Conservation (phyloP, 1,140 invertebrate species). For the Anoplolepis gracilipes region DNA sequence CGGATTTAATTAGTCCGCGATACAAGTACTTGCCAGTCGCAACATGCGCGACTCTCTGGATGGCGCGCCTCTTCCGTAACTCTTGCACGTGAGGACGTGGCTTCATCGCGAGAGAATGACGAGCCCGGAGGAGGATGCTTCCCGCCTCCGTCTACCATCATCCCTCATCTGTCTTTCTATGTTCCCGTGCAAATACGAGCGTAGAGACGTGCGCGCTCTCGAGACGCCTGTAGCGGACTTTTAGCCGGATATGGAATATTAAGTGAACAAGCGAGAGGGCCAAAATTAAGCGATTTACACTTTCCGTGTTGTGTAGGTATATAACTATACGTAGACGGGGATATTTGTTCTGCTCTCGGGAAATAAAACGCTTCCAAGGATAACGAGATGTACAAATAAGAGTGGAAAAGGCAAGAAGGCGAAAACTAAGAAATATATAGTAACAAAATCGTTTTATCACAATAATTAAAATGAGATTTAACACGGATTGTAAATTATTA, state of each 20-base stretch:
- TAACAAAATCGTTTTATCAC: neutral
- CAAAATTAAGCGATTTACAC: constrained; percentile 43
- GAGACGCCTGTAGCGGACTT: constrained; percentile 12
- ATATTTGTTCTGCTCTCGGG: constrained; percentile 21
- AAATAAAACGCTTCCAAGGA: constrained; percentile 30
- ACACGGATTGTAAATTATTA: neutral
- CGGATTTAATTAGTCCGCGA: constrained; percentile 38
- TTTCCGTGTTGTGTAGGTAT: neutral
- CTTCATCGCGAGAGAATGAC: constrained; percentile 39
- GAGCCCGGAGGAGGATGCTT: neutral
- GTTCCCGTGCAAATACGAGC: constrained; percentile 30
- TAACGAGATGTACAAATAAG: neutral
- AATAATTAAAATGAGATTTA: neutral
- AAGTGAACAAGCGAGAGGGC: constrained; percentile 25
- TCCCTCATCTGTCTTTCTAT: constrained; percentile 39
- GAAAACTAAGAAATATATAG: neutral
- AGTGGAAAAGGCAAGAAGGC: too few species aligned
- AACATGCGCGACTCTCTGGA: constrained; percentile 23
- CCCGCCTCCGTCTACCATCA: constrained; percentile 13
- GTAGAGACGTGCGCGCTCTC: constrained; percentile 15
- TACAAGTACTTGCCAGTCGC: constrained; percentile 27
- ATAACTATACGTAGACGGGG: neutral
- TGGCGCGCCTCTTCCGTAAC: constrained; percentile 10
- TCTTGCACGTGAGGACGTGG: constrained; percentile 30
- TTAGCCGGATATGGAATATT: constrained; percentile 53